These are phyloP conservation scores for Nestor notabilis DNA, from an alignment of 2,113 vertebrate species.

Conservation along the genomic window DNA sequence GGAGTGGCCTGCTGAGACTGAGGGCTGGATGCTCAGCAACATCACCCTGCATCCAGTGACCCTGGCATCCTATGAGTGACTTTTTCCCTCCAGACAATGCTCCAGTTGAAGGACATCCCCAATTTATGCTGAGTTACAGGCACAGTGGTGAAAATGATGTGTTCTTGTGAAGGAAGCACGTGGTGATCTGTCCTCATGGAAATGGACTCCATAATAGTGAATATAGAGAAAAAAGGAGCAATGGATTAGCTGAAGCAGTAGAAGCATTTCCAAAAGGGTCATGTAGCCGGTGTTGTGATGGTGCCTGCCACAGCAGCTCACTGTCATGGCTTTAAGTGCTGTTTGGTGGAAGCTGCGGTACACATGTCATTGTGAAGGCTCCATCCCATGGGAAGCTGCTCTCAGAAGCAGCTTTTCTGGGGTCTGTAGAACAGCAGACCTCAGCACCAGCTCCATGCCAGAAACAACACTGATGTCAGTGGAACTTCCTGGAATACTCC, in stretches of 20 bases:
- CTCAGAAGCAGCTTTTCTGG: not conserved
- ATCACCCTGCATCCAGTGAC: not conserved
- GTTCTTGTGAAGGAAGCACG: not conserved
- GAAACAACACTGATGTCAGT: not conserved
- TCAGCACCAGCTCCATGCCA: not conserved
- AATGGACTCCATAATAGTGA: too few relatives aligned
- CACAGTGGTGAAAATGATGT: accelerated
- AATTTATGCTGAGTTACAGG: accelerated
- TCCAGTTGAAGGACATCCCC: not conserved
- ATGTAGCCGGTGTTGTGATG: accelerated
- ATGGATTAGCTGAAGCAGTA: not conserved
- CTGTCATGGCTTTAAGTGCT: too few relatives aligned
- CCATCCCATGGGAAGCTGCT: not conserved
- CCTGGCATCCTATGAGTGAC: accelerated
- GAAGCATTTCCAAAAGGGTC: not conserved
- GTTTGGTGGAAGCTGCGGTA: not conserved
- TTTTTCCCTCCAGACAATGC: not conserved
- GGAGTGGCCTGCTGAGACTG: not conserved
- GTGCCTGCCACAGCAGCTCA: not conserved
- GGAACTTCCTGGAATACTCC: not conserved
- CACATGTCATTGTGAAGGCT: accelerated
- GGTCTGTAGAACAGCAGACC: not conserved
- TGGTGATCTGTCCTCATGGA: not conserved
- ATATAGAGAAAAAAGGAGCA: too few relatives aligned
- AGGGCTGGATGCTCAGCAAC: accelerated